Conservation (phyloP, 1,140 invertebrate species). For the Proctacanthus coquilletti region DNA sequence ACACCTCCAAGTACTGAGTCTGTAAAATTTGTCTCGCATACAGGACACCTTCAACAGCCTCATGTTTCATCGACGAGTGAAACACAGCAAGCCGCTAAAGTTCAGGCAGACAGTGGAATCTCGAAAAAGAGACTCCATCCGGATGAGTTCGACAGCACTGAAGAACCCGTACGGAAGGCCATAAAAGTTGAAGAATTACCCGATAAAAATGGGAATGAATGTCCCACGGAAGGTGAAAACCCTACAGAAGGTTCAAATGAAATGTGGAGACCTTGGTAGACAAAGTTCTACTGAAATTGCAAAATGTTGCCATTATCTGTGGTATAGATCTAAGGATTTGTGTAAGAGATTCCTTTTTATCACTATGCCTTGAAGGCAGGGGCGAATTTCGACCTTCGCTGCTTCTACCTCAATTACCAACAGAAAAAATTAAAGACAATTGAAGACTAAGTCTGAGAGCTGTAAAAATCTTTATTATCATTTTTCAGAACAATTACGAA, state of each 20-base stretch:
- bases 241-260: conserved; percentile 4
- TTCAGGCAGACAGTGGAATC: conserved; percentile 13
- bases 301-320: background rate
- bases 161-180: conserved; percentile 16
- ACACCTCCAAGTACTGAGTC: conserved; percentile 11
- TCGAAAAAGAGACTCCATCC: conserved; percentile 15
- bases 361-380: too few species aligned
- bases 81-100: background rate
- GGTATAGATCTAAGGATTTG: background rate
- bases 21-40: conserved; percentile 2
- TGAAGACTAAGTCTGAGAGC: too few species aligned
- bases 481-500: too few species aligned
- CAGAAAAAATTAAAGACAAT: too few species aligned
- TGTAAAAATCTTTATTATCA: too few species aligned
- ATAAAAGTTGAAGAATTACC: conserved; percentile 14
- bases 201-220: conserved; percentile 14
- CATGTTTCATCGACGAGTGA: conserved; percentile 25
- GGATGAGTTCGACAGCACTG: conserved; percentile 18
- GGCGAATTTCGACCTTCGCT: too few species aligned
- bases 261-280: conserved; percentile 36
- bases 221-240: conserved; percentile 8
- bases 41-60: conserved; percentile 22
- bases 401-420: too few species aligned
- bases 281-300: background rate
- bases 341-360: background rate